Conservation (phyloP, 1,140 invertebrate species). For the Helicoverpa zea region DNA sequence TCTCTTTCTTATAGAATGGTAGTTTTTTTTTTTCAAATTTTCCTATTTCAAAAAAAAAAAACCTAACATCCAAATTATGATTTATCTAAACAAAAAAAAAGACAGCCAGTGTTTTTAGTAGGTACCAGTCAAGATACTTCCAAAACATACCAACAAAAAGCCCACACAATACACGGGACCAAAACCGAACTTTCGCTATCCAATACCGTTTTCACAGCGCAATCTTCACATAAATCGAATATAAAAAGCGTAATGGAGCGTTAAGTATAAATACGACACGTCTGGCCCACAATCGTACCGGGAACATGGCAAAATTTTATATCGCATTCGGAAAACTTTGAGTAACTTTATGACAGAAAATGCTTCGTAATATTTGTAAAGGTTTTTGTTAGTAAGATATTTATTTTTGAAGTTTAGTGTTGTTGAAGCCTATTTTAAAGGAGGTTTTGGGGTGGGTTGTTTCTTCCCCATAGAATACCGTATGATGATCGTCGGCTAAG, state of each 20-base stretch:
- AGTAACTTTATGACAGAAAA: constrained; percentile 23
- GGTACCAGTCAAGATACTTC: too few species aligned
- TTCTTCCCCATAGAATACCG: too few species aligned
- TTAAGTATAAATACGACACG: constrained; percentile 45
- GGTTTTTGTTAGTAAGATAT: neutral
- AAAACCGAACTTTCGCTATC: constrained; percentile 16
- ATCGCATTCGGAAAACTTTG: constrained; percentile 37
- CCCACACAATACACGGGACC: constrained; percentile 19
- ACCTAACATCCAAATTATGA: too few species aligned
- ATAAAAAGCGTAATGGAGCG: constrained; percentile 46
- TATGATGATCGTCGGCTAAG: too few species aligned
- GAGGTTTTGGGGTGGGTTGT: too few species aligned
- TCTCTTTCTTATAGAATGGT: too few species aligned
- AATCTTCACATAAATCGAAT: constrained; percentile 48
- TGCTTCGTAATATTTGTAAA: neutral
- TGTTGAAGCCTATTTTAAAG: neutral
- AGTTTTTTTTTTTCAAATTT: too few species aligned
- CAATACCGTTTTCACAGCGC: constrained; percentile 37
- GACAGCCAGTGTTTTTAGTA: neutral
- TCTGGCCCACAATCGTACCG: constrained; percentile 13
- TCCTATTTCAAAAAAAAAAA: too few species aligned
- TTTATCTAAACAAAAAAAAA: neutral
- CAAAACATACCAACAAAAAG: neutral
- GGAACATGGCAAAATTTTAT: constrained; percentile 27
- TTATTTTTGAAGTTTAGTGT: neutral